These are phyloP conservation scores for Drosophila arawakana DNA, from an alignment of 1,140 invertebrate genomes.

Conservation along the genomic window DNA sequence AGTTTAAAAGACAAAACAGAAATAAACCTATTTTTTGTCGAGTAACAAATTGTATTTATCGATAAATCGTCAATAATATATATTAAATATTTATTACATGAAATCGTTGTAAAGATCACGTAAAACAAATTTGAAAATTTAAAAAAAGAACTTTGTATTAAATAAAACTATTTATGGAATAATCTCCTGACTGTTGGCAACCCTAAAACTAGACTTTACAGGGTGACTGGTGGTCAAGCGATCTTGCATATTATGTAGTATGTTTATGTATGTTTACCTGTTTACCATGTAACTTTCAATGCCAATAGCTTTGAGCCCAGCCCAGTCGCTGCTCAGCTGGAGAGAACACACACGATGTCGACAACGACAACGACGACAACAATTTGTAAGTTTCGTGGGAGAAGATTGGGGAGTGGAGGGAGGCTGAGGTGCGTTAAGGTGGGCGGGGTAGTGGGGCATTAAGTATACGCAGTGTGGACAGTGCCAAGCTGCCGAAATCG, in stretches of 20 bases:
- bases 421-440: not conserved
- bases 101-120: too few species aligned
- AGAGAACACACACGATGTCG: slow-evolving; percentile 44
- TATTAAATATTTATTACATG: too few species aligned
- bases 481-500: slow-evolving; percentile 60
- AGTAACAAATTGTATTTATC: too few species aligned
- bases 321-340: slow-evolving; percentile 17
- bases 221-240: slow-evolving; percentile 10
- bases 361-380: slow-evolving; percentile 14
- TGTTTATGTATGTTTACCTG: not conserved
- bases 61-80: too few species aligned
- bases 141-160: too few species aligned
- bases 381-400: slow-evolving; percentile 4
- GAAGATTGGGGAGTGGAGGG: not conserved
- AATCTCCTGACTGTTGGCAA: not conserved
- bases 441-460: not conserved
- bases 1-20: too few species aligned
- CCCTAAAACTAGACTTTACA: not conserved
- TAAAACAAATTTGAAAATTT: too few species aligned
- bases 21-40: too few species aligned
- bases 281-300: slow-evolving; percentile 49
- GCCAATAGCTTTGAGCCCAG: slow-evolving; percentile 32
- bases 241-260: not conserved
- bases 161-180: not conserved
- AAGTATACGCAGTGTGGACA: slow-evolving; percentile 42